Base-by-base conservation (phyloP, 2,888 invertebrate species). In the Phymatocera aterrima region DNA sequence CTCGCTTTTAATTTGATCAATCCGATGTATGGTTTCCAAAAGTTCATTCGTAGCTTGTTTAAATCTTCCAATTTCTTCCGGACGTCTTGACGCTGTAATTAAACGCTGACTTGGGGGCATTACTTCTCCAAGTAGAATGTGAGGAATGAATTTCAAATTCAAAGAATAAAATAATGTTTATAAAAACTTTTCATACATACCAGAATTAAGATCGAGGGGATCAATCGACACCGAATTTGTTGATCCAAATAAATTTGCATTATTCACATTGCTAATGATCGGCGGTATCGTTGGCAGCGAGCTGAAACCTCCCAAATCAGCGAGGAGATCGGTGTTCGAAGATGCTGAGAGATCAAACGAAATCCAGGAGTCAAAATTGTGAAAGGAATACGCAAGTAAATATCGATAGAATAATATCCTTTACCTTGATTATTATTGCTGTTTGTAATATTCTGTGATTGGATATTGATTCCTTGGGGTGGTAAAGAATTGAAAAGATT, bases 261-360 rank as follows among this genome's bases (percentile, higher is more conserved):
- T 88, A 37, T 86, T 88, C 37, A 85, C 77, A 31, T 86, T 88
- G 61, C 86, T 88, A 77, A 83, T 81, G 24, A 84, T 60, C n/a
- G 85, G 79, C 18, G 87, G 82, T 74, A 83, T 79, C 12, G 82
- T 79, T 40, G 86, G 82, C 64, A 84, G 72, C 28, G 87, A 80
- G 81, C 85, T 85, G 78, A 89, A 88, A 81, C 91, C 91, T 74
- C 91, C 91, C 80, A 93, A 89, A 83, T 92, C 92, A 5, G 92
- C 91, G 74, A 93, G 84, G 82, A 92, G 89, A 88, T 93, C 92
- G 3, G 89, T 86, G 75, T 86, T 88, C 72, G 87, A 85, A 54
- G 84, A 72, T 24, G 83, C 85, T 88, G 24, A 1, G 37, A 34
- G 18, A 64, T 77, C n/a, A 12, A 54, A 78, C 77, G 4, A n/a